Conservation (phyloP, 2,797 vertebrate species). For the Percopsis omiscomaycus region DNA sequence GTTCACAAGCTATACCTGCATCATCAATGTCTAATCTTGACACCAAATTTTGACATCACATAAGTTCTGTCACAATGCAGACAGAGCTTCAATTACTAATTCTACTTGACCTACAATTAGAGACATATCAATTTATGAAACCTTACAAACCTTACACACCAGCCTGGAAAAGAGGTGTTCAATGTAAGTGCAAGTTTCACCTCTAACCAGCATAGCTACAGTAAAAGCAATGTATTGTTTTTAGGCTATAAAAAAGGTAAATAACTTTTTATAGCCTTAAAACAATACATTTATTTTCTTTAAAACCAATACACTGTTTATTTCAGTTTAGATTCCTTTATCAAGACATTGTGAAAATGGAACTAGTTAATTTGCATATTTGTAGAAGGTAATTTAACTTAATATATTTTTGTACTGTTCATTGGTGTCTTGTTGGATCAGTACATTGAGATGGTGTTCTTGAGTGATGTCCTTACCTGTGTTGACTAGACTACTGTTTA, state of each 20-base stretch:
- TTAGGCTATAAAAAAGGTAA: too few species aligned
- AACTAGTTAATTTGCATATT: constrained; percentile 24
- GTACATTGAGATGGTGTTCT: too few species aligned
- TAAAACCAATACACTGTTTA: neutral
- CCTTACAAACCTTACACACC: neutral
- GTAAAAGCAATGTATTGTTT: neutral
- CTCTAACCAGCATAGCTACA: constrained; percentile 6
- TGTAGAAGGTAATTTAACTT: too few species aligned
- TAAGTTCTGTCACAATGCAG: neutral
- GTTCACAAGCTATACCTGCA: neutral
- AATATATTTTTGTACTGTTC: too few species aligned
- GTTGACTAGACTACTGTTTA: too few species aligned
- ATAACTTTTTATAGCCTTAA: too few species aligned
- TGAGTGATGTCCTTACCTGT: too few species aligned
- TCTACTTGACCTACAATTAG: neutral
- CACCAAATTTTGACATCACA: neutral
- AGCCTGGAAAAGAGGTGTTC: constrained; percentile 37
- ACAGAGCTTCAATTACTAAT: neutral
- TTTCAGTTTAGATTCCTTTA: neutral
- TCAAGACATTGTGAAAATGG: constrained; percentile 40
- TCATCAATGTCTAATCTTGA: neutral
- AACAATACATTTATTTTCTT: too few species aligned
- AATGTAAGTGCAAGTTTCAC: constrained; percentile 81
- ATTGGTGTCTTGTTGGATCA: too few species aligned
- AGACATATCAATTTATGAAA: neutral